A percentile compares a stretch with the other conserved stretches of the same genome.
Evolutionary conservation across 2,113 vertebrate genomes (phyloP).

Genomic region (Phoxinus phoxinus): DNA sequence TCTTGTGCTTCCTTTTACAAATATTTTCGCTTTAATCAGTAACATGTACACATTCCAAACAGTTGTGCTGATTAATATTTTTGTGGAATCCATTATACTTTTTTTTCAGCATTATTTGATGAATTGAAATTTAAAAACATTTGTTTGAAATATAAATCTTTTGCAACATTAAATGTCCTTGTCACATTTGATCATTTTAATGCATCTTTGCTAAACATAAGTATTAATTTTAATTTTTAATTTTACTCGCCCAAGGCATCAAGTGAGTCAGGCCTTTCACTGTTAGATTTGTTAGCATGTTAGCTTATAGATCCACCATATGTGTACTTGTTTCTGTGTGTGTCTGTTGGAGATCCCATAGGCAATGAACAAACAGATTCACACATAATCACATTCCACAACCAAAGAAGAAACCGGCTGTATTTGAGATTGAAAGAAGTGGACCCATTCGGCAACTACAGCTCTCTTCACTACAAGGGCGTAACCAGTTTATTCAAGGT

Average conservation of each 20-base stretch:
- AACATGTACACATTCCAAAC: too few species aligned
- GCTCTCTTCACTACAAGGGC: conserved; percentile 88
- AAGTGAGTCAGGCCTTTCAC: not conserved
- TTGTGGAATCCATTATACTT: too few species aligned
- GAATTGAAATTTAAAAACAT: too few species aligned
- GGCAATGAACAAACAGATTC: conserved; percentile 16
- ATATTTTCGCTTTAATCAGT: too few species aligned
- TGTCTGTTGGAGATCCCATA: not conserved
- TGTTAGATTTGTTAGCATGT: not conserved
- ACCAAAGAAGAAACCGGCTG: conserved; percentile 79
- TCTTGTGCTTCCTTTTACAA: not conserved
- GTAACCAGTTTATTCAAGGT: conserved; percentile 78
- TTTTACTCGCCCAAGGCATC: too few species aligned
- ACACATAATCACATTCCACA: conserved; percentile 81
- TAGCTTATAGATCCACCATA: not conserved
- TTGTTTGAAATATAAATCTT: too few species aligned
- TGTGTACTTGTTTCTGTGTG: not conserved
- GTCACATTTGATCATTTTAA: too few species aligned
- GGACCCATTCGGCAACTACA: conserved; percentile 87
- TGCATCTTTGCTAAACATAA: too few species aligned
- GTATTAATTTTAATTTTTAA: too few species aligned
- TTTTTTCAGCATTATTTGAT: too few species aligned
- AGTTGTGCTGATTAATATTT: too few species aligned
- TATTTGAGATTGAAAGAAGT: conserved; percentile 79
- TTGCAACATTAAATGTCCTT: too few species aligned